These are phyloP conservation scores for Leptopilina boulardi DNA, from an alignment of 1,140 invertebrate species.

Conservation along the genomic window DNA sequence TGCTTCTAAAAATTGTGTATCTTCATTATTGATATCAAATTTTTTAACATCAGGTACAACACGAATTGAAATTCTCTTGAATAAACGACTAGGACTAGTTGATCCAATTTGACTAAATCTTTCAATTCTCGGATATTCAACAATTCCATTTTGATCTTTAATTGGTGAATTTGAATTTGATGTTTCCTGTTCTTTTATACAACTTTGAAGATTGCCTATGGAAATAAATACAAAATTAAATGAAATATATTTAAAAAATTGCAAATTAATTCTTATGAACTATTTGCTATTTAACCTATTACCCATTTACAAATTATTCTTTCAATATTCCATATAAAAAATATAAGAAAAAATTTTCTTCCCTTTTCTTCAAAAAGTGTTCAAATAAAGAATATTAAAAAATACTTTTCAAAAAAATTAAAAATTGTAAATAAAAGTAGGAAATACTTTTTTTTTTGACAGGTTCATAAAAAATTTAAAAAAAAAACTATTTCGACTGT, in stretches of 20 bases:
- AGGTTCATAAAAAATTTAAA: neutral
- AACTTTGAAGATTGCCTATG: constrained; percentile 55
- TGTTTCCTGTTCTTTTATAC: constrained; percentile 45
- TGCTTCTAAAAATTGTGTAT: constrained; percentile 61
- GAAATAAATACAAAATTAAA: constrained; percentile 37
- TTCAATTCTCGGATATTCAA: constrained; percentile 29
- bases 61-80: constrained; percentile 58
- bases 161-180: constrained; percentile 35
- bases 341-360: neutral
- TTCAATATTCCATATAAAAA: neutral
- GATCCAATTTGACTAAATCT: constrained; percentile 30
- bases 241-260: neutral
- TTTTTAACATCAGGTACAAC: constrained; percentile 61
- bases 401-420: neutral
- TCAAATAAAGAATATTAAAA: neutral
- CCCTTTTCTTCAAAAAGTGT: neutral
- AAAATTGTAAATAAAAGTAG: neutral
- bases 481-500: constrained; percentile 31
- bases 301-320: neutral
- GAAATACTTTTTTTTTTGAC: constrained; percentile 17
- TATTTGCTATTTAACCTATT: constrained; percentile 35
- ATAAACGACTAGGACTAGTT: constrained; percentile 43
- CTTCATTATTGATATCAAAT: constrained; percentile 50
- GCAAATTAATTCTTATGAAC: constrained; percentile 22
- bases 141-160: constrained; percentile 43